Conservation (phyloP, 2,113 vertebrate species). For the Cyprinodon brontotheroides region DNA sequence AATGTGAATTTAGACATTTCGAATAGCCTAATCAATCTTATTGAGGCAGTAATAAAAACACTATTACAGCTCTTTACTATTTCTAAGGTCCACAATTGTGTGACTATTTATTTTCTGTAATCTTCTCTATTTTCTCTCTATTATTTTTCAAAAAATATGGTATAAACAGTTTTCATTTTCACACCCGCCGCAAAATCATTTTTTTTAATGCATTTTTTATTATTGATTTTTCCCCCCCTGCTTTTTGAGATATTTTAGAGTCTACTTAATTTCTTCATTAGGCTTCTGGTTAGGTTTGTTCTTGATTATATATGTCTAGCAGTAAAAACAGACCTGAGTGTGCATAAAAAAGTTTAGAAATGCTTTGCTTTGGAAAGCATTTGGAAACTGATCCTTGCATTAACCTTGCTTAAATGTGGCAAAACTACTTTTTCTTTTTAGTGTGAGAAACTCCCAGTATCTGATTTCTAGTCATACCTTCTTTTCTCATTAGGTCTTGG, state of each 20-base stretch:
- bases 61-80: too few species aligned
- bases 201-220: too few species aligned
- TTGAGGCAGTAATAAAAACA: background rate
- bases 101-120: too few species aligned
- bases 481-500: constrained; percentile 36
- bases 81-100: too few species aligned
- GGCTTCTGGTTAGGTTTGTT: too few species aligned
- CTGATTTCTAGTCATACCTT: constrained; percentile 24
- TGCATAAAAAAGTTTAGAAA: background rate
- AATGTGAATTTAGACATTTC: background rate
- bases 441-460: background rate
- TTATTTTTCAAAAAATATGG: too few species aligned
- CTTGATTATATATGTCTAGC: too few species aligned
- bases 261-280: too few species aligned
- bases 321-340: background rate
- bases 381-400: background rate
- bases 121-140: too few species aligned
- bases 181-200: background rate
- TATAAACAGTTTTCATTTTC: too few species aligned
- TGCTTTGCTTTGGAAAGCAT: background rate
- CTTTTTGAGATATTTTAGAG: too few species aligned
- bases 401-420: background rate
- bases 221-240: too few species aligned
- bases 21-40: background rate
- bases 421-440: constrained; percentile 6